Evolutionary conservation across 2,113 vertebrate species (phyloP).

Genomic region (Mirounga angustirostris): DNA sequence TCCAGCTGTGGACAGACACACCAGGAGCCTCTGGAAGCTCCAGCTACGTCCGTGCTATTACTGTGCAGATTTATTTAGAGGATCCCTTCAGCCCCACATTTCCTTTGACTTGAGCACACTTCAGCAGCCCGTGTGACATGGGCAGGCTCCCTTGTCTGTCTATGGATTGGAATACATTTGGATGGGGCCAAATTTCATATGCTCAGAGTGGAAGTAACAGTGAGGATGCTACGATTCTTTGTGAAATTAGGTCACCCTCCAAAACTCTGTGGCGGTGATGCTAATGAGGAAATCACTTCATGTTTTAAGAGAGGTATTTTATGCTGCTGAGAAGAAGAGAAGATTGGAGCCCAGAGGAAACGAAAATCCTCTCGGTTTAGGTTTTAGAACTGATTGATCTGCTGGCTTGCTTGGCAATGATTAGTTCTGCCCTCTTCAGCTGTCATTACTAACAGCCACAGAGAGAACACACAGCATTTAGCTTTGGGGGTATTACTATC

Average conservation of each 20-base stretch:
- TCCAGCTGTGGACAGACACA: slow-evolving; percentile 81
- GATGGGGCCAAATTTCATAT: not conserved
- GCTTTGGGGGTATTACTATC: not conserved
- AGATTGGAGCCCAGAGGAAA: not conserved
- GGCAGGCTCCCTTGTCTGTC: not conserved
- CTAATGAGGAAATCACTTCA: not conserved
- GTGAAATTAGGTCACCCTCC: not conserved
- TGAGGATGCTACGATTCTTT: rapidly evolving
- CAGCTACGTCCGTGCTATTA: not conserved
- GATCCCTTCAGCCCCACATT: too few species aligned
- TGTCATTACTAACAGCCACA: not conserved
- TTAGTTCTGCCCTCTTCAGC: not conserved
- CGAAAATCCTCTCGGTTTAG: not conserved
- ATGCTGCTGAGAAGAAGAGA: not conserved
- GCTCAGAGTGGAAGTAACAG: not conserved
- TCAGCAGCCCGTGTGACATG: not conserved
- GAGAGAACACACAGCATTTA: rapidly evolving
- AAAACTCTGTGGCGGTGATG: not conserved
- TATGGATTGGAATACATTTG: not conserved
- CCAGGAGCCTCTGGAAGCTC: not conserved
- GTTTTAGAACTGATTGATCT: not conserved
- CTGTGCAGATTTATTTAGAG: rapidly evolving
- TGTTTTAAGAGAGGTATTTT: not conserved
- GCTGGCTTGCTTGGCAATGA: not conserved
- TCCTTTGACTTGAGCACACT: not conserved